Base-by-base conservation (phyloP, 2,797 vertebrate species). In the Melanotaenia trifasciata region DNA sequence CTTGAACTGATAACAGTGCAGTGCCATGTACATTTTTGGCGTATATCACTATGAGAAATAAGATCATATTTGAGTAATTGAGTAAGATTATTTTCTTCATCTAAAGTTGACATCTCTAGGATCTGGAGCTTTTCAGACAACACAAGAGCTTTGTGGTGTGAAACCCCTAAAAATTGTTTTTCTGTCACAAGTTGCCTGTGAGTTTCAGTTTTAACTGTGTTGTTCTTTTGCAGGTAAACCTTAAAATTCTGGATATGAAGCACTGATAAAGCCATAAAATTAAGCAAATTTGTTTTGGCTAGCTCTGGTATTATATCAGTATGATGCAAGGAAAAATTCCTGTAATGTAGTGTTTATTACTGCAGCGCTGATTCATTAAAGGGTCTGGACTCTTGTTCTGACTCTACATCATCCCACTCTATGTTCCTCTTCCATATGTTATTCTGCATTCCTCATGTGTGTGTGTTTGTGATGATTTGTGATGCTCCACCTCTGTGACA, bases 401-500 rank as follows among this genome's bases (percentile, higher is more conserved):
- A 33, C 45, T 2, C 51, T 59, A 28, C 65, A 10, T 57, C 64
- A 63, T 54, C 30, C 26, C 58, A 18, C 28, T 4, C 50, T 4
- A 5, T 66, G 14, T 60, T 64, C 64, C 63, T 22, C 47, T 61
- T 62, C 50, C 53, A 54, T 53, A 71, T 67, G 78, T 78, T 63
- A 57, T 69, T 40, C 64, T 56, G 79, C 79, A 88, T 91, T 89
- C 88, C 88, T 84, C 78, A 16, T 77, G 74, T 78, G 62, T 82
- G 79, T 77, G 79, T 78, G 83, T 70, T 61, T 74, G 76, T 38
- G 66, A 56, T 58, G 79, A 80, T 88, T 85, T 63, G 79, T 28
- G 70, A 78, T 24, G n/a, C 80, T 80, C 68, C 78, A 71, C 75
- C 80, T 78, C 18, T 38, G 76, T 79, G 89, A 79, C 85, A 80